A percentile compares a stretch with the other conserved stretches of the same genome.
Conservation (phyloP, 2,888 invertebrate genomes). For the Teinopalpus imperialis region DNA sequence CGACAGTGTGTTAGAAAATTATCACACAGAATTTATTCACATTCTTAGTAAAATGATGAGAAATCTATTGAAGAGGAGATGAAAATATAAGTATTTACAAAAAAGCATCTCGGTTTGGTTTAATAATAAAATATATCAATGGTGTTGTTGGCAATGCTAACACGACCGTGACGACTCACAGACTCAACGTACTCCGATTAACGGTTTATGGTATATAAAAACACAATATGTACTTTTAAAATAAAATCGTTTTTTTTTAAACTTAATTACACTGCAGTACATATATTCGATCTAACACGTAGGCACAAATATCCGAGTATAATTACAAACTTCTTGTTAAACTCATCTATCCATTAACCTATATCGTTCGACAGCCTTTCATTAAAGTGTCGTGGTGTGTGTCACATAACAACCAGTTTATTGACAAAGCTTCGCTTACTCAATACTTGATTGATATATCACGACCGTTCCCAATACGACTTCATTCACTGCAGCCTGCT, state of each 20-base stretch:
- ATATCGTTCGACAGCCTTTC: conserved; percentile 44
- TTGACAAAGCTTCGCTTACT: conserved; percentile 43
- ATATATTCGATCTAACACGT: no score
- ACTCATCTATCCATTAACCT: conserved; percentile 10
- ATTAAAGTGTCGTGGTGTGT: conserved; percentile 48
- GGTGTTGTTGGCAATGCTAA: conserved; percentile 10
- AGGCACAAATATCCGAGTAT: no score
- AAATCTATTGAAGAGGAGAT: no score
- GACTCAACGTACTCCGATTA: conserved; percentile 6
- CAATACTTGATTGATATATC: conserved; percentile 40
- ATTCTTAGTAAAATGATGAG: no score
- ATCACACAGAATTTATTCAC: no score
- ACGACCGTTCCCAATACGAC: conserved; percentile 39
- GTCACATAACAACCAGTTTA: conserved; percentile 46
- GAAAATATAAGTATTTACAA: no score
- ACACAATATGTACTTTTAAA: background rate
- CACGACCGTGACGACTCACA: conserved; percentile 19
- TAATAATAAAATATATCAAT: conserved; percentile 8
- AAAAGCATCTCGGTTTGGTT: background rate
- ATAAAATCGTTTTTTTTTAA: background rate
- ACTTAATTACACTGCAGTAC: no score
- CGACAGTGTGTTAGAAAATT: no score
- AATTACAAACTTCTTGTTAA: conserved; percentile 1
- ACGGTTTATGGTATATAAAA: conserved; percentile 4
- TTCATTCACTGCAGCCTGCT: conserved; percentile 26